These are phyloP conservation scores for Hippolais icterina DNA, from an alignment of 2,113 vertebrate species.

Conservation along the genomic window DNA sequence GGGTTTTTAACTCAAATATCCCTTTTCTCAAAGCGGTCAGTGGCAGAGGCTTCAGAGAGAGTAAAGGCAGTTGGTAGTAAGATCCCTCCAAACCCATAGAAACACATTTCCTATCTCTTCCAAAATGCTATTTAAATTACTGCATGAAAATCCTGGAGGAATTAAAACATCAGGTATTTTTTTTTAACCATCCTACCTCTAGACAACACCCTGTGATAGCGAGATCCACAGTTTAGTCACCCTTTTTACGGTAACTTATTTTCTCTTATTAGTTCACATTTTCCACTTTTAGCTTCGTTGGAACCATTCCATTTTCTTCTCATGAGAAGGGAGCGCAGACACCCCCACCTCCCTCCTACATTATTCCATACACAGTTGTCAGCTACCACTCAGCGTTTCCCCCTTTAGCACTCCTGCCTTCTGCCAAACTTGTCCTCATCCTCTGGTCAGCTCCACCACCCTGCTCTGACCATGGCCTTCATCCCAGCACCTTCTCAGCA, in stretches of 20 bases:
- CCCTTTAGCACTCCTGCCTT: neutral
- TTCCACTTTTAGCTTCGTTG: neutral
- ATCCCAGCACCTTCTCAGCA: neutral
- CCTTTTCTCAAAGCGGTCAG: neutral
- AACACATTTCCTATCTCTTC: neutral
- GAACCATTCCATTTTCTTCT: neutral
- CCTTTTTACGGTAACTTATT: neutral
- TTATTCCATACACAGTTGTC: neutral
- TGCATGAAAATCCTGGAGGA: neutral
- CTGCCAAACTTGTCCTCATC: neutral
- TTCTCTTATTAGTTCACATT: conserved; percentile 20
- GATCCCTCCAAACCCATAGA: neutral
- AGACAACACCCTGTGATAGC: conserved; percentile 6
- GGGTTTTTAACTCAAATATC: neutral
- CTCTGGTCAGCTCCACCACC: neutral
- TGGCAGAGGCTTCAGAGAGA: neutral
- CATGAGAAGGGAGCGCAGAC: neutral
- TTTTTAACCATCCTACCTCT: conserved; percentile 1
- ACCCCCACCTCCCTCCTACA: neutral
- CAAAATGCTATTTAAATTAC: neutral
- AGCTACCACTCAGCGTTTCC: neutral
- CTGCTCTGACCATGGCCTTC: neutral
- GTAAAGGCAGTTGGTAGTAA: neutral
- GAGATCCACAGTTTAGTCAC: conserved; percentile 23
- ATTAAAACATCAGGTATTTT: neutral